Conservation (phyloP, 2,888 invertebrate species). For the Nemapogon koenigi region DNA sequence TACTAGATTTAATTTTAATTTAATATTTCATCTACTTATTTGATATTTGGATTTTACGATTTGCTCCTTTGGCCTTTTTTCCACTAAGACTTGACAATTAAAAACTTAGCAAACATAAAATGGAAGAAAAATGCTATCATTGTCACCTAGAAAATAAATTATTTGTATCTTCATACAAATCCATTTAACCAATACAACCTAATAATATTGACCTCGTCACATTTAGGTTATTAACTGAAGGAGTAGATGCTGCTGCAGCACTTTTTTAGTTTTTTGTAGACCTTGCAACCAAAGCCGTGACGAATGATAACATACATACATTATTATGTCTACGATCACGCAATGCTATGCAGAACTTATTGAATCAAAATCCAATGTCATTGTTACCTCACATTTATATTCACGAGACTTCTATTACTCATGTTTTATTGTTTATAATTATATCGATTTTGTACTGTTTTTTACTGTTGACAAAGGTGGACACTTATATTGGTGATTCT, state of each 20-base stretch:
- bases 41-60: too few relatives aligned
- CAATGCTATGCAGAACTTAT: conserved; percentile 16
- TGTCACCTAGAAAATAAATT: too few relatives aligned
- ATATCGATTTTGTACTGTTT: background rate
- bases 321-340: conserved; percentile 14
- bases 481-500: too few relatives aligned
- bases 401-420: background rate
- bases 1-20: too few relatives aligned
- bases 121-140: too few relatives aligned
- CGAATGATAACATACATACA: conserved; percentile 27
- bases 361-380: conserved; percentile 26
- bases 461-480: background rate
- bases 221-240: background rate
- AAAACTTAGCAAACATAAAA: too few relatives aligned
- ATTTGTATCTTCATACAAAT: too few relatives aligned
- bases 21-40: too few relatives aligned
- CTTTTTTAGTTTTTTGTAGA: too few relatives aligned
- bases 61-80: too few relatives aligned
- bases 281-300: conserved; percentile 26
- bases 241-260: conserved; percentile 4
- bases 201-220: background rate
- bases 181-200: background rate
- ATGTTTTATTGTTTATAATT: background rate
- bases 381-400: conserved; percentile 22
- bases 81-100: too few relatives aligned